A percentile compares a stretch with the other conserved stretches of the same genome.
Evolutionary conservation across 2,888 invertebrate species (phyloP).

Genomic region (Macaria liturata): DNA sequence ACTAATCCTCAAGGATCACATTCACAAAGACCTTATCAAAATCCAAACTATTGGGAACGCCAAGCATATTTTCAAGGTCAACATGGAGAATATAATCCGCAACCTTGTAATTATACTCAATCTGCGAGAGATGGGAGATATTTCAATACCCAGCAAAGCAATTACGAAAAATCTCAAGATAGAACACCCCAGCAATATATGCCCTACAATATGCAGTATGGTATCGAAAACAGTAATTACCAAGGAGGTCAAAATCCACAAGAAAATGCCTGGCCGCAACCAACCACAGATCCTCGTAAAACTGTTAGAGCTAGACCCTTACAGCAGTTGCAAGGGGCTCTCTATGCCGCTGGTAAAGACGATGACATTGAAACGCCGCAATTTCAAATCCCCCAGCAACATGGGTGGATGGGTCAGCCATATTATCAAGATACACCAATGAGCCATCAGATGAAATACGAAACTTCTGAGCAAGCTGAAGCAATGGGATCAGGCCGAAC

Average conservation of each 20-base stretch:
- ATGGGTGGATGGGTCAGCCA: neutral
- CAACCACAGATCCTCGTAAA: too few species aligned
- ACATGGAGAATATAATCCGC: neutral
- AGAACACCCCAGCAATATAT: too few species aligned
- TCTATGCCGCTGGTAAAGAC: neutral
- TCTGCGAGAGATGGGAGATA: neutral
- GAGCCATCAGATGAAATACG: neutral
- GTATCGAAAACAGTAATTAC: too few species aligned
- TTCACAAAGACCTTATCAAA: neutral
- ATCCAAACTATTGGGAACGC: neutral
- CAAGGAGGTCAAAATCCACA: neutral
- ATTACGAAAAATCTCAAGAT: neutral
- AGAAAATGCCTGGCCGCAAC: too few species aligned
- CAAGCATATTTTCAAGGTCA: neutral
- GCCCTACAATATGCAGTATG: too few species aligned
- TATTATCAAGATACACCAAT: neutral
- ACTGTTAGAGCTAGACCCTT: neutral
- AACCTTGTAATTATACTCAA: neutral
- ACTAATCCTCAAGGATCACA: too few species aligned
- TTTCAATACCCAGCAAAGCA: too few species aligned
- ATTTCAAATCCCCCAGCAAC: neutral
- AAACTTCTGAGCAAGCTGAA: neutral
- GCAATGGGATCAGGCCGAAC: neutral
- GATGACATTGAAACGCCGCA: neutral
- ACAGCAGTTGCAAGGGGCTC: constrained; percentile 1